Conservation (phyloP, 2,888 invertebrate genomes). For the Drosophila suboccidentalis region DNA sequence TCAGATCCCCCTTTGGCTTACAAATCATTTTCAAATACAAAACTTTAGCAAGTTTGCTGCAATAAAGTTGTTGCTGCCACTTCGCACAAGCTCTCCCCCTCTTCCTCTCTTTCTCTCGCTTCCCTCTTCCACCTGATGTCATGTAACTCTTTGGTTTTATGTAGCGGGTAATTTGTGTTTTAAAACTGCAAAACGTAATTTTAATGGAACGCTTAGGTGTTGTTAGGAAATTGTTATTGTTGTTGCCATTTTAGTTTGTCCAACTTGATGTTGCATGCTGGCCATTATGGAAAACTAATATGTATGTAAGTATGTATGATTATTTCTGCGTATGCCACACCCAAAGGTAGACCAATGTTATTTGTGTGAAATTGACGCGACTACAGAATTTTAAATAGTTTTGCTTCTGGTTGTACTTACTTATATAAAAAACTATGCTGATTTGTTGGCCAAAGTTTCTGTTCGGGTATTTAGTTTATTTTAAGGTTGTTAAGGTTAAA, state of each 20-base stretch:
- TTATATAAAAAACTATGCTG: not conserved
- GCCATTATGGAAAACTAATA: not conserved
- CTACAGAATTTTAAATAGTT: not conserved
- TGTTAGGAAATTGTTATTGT: conserved; percentile 48
- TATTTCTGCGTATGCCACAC: not conserved
- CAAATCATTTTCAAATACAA: conserved; percentile 78
- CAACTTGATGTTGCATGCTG: conserved; percentile 11
- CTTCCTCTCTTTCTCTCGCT: conserved; percentile 11
- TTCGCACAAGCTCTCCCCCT: conserved; percentile 12
- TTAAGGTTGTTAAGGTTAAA: not conserved
- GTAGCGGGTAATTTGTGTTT: conserved; percentile 78
- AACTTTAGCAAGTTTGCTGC: conserved; percentile 71
- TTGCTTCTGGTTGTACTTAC: not conserved
- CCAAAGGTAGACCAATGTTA: not conserved
- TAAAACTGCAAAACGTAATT: conserved; percentile 76
- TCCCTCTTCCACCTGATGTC: conserved; percentile 12
- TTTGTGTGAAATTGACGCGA: not conserved
- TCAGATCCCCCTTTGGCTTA: conserved; percentile 20
- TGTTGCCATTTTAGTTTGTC: conserved; percentile 14
- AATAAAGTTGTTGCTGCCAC: conserved; percentile 73
- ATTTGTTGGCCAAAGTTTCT: not conserved
- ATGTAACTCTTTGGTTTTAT: conserved; percentile 69
- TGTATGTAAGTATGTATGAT: not conserved
- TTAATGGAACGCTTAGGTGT: conserved; percentile 77
- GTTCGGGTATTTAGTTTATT: not conserved